Conservation (phyloP, 2,113 vertebrate species). For the Budorcas taxicolor region DNA sequence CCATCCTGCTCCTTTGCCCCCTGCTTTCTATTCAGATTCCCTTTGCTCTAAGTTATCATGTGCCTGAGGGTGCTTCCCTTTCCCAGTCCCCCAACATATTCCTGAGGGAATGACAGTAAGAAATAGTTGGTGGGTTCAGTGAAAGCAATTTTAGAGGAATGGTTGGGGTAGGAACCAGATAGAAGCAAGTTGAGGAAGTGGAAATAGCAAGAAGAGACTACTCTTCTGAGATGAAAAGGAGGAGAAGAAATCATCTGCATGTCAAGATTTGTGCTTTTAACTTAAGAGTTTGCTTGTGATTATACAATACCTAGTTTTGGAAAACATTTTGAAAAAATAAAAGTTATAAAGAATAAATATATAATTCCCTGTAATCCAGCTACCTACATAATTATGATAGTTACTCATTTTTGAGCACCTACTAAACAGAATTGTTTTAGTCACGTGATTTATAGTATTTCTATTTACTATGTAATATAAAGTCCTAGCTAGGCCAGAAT, state of each 20-base stretch:
- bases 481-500: background rate
- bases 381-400: background rate
- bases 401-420: background rate
- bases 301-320: background rate
- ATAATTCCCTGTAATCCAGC: background rate
- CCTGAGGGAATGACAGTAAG: background rate
- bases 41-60: background rate
- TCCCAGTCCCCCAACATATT: background rate
- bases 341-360: background rate
- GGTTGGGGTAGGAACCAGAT: background rate
- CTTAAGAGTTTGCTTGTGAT: slow-evolving; percentile 9
- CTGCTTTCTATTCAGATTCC: background rate
- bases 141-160: slow-evolving; percentile 41
- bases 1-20: background rate
- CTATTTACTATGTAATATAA: background rate
- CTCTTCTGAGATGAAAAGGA: slow-evolving; percentile 20
- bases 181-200: slow-evolving; percentile 50
- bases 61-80: background rate
- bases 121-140: background rate
- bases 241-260: background rate
- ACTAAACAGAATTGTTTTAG: background rate
- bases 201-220: slow-evolving; percentile 18
- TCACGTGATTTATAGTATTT: background rate
- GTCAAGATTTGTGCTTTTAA: background rate
- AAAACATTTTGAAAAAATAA: background rate